A percentile compares a stretch with the other conserved stretches of the same genome.
Evolutionary conservation across 1,140 invertebrate species (phyloP).

Genomic region (Plutomurus gul): DNA sequence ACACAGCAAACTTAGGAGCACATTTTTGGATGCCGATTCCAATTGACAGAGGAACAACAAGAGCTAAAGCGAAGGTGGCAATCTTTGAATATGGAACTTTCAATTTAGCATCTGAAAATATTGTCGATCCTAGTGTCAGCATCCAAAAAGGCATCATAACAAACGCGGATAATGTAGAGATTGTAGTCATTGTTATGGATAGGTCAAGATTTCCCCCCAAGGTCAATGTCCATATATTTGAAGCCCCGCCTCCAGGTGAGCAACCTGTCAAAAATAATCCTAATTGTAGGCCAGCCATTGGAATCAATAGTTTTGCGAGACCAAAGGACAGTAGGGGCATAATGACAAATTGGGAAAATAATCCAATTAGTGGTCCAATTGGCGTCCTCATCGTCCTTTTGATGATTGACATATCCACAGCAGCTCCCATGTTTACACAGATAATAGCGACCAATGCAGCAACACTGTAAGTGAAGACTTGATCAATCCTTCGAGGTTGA

Average conservation of each 20-base stretch:
- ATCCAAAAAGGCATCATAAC: conserved; percentile 94
- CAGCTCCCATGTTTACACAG: conserved; percentile 93
- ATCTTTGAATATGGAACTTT: conserved; percentile 82
- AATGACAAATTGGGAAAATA: conserved; percentile 81
- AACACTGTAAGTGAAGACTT: conserved; percentile 77
- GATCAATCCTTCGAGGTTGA: conserved; percentile 69
- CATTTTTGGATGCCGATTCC: conserved; percentile 77
- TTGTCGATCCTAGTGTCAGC: conserved; percentile 79
- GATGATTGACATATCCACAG: conserved; percentile 76
- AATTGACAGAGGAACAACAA: conserved; percentile 73
- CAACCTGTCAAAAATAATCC: conserved; percentile 86
- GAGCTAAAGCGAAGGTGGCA: conserved; percentile 70
- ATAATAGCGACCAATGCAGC: conserved; percentile 78
- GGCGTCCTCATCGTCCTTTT: conserved; percentile 73
- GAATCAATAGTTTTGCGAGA: conserved; percentile 74
- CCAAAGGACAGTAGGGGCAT: conserved; percentile 87
- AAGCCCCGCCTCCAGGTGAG: conserved; percentile 87
- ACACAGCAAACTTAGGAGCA: conserved; percentile 67
- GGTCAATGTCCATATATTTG: conserved; percentile 91
- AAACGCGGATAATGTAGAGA: conserved; percentile 81
- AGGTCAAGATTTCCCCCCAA: conserved; percentile 86
- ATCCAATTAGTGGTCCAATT: conserved; percentile 79
- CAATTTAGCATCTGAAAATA: conserved; percentile 72
- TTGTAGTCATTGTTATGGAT: conserved; percentile 89
- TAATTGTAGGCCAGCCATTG: conserved; percentile 72